Evolutionary conservation across 2,113 vertebrate genomes (phyloP), one percentile per base, ranked within the genome.

Genomic region (Orycteropus afer): DNA sequence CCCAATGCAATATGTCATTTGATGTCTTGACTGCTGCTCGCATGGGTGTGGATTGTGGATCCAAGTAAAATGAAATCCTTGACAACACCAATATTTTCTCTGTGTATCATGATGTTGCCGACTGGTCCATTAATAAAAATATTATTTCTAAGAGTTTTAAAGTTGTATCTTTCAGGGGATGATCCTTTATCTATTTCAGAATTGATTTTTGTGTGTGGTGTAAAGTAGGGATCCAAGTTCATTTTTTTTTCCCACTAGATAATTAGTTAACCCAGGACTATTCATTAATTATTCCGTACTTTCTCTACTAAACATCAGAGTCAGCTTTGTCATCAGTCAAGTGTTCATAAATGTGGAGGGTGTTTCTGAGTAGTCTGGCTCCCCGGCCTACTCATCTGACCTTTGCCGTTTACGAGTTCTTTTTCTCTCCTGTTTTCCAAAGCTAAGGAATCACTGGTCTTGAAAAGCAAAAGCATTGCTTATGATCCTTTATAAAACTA

Each of bases 401-500:
- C 23, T 92, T 37, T 87, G 65, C 37, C 45, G 20, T 91, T 96
- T 79, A 27, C 34, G 77, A 34, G 23, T 59, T 89, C 40, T 40
- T 69, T 84, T 85, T 85, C 47, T 53, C 22, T 95, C 57, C 18
- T 76, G 20, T 83, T 88, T 92, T 84, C 85, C 18, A 91, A 86
- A 65, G 63, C 4, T 77, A 32, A 93, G 89, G 67, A 57, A 55
- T 67, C 61, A 69, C 51, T 92, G 77, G 10, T 49, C 51, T 89
- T 92, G 53, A 85, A 90, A 74, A 83, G 86, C 10, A 65, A 92
- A 90, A 61, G 37, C 23, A 65, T 55, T 83, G 11, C 63, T 79
- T 73, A 45, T 87, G n/a, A 77, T 61, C 78, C 91, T 95, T 76
- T 93, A 29, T 93, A 86, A 95, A 92, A 73, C 47, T 77, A 40